Conservation (phyloP, 2,113 vertebrate genomes). For the Piaya cayana region DNA sequence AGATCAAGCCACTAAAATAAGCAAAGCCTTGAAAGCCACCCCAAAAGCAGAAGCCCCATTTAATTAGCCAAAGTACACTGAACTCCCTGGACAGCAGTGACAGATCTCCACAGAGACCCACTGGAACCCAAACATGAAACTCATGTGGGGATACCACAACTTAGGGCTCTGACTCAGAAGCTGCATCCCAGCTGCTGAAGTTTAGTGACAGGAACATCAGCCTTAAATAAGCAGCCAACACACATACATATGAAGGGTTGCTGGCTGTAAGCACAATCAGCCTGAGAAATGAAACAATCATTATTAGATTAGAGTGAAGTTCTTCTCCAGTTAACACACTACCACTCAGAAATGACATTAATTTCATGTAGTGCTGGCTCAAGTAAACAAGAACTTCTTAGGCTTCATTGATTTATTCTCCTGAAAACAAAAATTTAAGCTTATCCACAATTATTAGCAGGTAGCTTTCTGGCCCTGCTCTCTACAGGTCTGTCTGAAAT, state of each 20-base stretch:
- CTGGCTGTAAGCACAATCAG: neutral
- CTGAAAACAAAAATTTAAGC: neutral
- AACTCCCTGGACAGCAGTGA: neutral
- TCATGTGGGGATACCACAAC: neutral
- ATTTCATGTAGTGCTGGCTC: neutral
- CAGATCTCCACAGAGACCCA: neutral
- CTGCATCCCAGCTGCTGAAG: neutral
- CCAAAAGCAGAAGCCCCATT: neutral
- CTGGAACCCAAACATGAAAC: neutral
- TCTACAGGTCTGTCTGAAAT: neutral
- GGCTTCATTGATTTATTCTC: neutral
- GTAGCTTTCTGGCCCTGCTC: neutral
- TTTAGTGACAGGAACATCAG: neutral
- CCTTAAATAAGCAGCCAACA: neutral
- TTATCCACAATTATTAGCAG: neutral
- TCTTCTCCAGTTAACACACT: neutral
- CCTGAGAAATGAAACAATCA: neutral
- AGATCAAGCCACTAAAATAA: neutral
- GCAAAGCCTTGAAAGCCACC: fast-evolving
- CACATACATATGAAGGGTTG: neutral
- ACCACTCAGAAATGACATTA: neutral
- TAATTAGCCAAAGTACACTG: neutral
- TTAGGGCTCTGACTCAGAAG: neutral
- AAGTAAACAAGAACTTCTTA: neutral
- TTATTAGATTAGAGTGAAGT: neutral